Base-by-base conservation (phyloP, 2,113 vertebrate species). In the Rhineura floridana region DNA sequence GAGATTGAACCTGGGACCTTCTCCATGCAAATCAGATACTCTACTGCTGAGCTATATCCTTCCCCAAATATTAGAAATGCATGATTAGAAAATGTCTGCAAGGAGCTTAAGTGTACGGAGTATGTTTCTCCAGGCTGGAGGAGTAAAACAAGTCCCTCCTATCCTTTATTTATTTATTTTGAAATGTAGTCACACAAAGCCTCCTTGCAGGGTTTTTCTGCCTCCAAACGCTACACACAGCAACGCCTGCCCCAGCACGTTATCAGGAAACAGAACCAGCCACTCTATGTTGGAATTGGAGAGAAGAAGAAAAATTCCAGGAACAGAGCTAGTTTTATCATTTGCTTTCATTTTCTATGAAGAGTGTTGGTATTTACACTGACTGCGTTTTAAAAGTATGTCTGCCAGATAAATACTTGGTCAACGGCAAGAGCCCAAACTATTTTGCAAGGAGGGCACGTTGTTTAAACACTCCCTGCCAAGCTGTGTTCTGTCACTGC, bases 391-490 rank as follows among this genome's bases (percentile, higher is more conserved):
- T n/a, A n/a, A n/a, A n/a, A n/a, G n/a, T n/a, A n/a, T n/a, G n/a
- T n/a, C n/a, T n/a, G n/a, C n/a, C n/a, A n/a, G n/a, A n/a, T n/a
- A 30, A 50, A 3, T 87, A 79, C 86, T 93, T 95, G 91, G 88
- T 91, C 92, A 75, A 48, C 86, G 87, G 13, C 46, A 39, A 86
- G 82, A 25, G 85, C 75, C 55, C 89, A 62, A 89, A 79, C n/a
- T 70, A 80, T 91, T 95, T 59, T 94, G 83, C 91, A 93, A 87
- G 90, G 93, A 94, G 92, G 90, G 91, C 90, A 78, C 91, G 75
- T 92, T 95, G 90, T 95, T 95, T 93, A 93, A 94, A 91, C 84
- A 86, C 23, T 92, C 79, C 81, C 55, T 93, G 90, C 86, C 70
- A 76, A 88, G 46, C 90, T 93, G 76, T 75, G 72, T 77, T 50